Percentiles rank a stretch among this genome's conserved stretches.
Conservation (phyloP, 1,140 invertebrate genomes). For the Eupristina koningsbergeri region DNA sequence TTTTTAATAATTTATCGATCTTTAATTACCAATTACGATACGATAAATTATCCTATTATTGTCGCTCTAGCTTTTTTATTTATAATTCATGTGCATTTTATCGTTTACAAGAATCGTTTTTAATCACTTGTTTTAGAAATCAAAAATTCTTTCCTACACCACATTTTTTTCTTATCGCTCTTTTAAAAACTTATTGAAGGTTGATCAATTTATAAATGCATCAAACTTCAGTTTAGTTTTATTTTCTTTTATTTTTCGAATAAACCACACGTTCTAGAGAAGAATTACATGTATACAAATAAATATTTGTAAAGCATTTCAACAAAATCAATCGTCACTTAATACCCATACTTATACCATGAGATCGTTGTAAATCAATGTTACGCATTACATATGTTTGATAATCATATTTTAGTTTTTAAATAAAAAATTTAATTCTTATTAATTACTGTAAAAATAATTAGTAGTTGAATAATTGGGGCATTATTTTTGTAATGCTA, state of each 20-base stretch:
- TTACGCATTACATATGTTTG: not conserved
- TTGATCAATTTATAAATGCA: not conserved
- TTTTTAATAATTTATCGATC: not conserved
- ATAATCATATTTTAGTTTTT: not conserved
- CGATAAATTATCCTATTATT: constrained; percentile 18
- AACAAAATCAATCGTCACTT: constrained; percentile 17
- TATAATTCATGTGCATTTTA: not conserved
- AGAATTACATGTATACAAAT: constrained; percentile 20
- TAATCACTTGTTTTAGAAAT: constrained; percentile 13
- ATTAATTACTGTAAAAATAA: not conserved
- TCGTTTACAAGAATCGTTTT: not conserved
- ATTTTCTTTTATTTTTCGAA: constrained; percentile 25
- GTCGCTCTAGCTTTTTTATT: constrained; percentile 7
- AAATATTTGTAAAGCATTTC: constrained; percentile 16
- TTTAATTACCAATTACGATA: constrained; percentile 14
- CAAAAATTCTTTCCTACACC: not conserved
- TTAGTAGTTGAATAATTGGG: not conserved
- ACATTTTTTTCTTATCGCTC: not conserved
- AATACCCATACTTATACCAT: constrained; percentile 10
- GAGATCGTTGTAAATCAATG: constrained; percentile 16
- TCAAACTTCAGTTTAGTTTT: not conserved
- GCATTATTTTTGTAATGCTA: constrained; percentile 11
- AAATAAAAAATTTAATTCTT: not conserved
- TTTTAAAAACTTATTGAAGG: not conserved
- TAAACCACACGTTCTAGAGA: not conserved